Conservation (phyloP, 2,113 vertebrate genomes). For the Clinocottus analis region DNA sequence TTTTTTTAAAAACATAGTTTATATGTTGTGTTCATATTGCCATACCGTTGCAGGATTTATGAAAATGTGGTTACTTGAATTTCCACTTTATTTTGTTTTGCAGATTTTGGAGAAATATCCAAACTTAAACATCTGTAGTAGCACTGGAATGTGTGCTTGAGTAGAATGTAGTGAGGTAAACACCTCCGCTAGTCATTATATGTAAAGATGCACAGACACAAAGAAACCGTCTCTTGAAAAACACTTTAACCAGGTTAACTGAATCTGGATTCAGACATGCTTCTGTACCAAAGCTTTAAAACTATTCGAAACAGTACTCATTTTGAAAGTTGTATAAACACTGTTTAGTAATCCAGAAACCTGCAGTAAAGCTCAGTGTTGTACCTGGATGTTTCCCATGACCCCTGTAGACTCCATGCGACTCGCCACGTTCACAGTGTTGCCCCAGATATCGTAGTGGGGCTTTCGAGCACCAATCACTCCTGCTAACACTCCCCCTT, state of each 20-base stretch:
- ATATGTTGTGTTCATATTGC: too few species aligned
- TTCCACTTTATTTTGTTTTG: not conserved
- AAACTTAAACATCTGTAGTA: not conserved
- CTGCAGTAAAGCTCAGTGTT: not conserved
- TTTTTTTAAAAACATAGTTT: too few species aligned
- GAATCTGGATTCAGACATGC: too few species aligned
- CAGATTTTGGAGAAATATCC: not conserved
- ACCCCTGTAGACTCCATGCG: slow-evolving; percentile 97
- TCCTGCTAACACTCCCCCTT: slow-evolving; percentile 93
- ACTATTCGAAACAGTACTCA: too few species aligned
- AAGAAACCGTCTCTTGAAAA: too few species aligned
- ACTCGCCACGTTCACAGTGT: slow-evolving; percentile 97
- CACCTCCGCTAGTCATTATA: not conserved
- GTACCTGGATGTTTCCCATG: slow-evolving; percentile 97
- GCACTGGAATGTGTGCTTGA: not conserved
- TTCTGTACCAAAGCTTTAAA: too few species aligned
- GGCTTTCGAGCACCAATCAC: slow-evolving; percentile 96
- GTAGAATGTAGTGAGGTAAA: too few species aligned
- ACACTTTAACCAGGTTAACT: too few species aligned
- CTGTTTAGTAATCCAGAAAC: not conserved
- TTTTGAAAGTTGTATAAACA: not conserved
- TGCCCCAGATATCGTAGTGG: slow-evolving; percentile 98
- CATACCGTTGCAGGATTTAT: not conserved
- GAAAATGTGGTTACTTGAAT: not conserved
- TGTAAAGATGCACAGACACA: not conserved